A percentile compares a stretch with the other conserved stretches of the same genome.
phyloP scores from a whole-genome alignment of 1,140 invertebrate genomes.

The Hestina assimilis region DNA sequence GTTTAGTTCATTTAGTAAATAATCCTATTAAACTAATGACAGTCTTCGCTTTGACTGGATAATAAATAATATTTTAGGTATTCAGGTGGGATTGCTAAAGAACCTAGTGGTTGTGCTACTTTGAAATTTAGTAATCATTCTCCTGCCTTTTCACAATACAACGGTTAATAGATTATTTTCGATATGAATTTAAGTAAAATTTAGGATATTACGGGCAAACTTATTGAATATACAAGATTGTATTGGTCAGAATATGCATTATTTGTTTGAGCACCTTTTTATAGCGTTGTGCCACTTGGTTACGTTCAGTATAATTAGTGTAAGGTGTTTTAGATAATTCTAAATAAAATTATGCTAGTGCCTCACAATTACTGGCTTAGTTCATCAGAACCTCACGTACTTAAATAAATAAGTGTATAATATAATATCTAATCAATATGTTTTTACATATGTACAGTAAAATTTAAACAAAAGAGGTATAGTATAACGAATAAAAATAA shows the following conservation, averaged over 20 bases:
- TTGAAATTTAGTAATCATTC: neutral
- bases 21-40: constrained; percentile 57
- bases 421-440: constrained; percentile 71
- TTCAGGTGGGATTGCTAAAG: constrained; percentile 67
- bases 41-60: constrained; percentile 71
- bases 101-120: constrained; percentile 44
- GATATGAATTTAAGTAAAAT: neutral
- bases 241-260: constrained; percentile 27
- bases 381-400: constrained; percentile 55
- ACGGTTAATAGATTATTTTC: constrained; percentile 1
- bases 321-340: constrained; percentile 22
- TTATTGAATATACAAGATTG: constrained; percentile 23
- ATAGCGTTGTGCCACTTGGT: constrained; percentile 30
- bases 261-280: constrained; percentile 27
- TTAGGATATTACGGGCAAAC: constrained; percentile 12
- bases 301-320: constrained; percentile 28
- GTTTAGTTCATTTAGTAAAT: constrained; percentile 34
- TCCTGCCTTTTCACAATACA: neutral
- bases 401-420: constrained; percentile 76
- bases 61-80: constrained; percentile 54
- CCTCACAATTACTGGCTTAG: constrained; percentile 35
- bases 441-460: constrained; percentile 76
- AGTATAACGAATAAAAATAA: constrained; percentile 62
- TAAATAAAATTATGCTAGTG: constrained; percentile 29
- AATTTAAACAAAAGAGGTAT: constrained; percentile 68